These are phyloP conservation scores for Otus sunia DNA, from an alignment of 2,113 vertebrate species.

Conservation along the genomic window DNA sequence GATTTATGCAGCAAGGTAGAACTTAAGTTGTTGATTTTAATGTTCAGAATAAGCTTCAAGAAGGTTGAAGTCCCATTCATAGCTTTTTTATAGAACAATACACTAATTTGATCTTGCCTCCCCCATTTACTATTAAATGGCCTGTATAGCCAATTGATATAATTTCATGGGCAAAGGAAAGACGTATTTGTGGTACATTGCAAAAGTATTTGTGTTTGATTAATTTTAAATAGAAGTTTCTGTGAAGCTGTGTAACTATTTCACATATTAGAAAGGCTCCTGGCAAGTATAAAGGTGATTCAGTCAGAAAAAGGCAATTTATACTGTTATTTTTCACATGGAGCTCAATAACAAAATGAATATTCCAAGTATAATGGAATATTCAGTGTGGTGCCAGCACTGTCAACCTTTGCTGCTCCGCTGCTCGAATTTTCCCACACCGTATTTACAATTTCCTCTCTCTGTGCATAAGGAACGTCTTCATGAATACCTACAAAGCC, in stretches of 20 bases:
- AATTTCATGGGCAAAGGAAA: neutral
- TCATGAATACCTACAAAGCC: constrained; percentile 40
- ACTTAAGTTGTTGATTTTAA: neutral
- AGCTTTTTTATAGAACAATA: neutral
- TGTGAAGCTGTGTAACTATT: neutral
- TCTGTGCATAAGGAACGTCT: neutral
- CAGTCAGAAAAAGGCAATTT: constrained; percentile 32
- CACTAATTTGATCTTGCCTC: neutral
- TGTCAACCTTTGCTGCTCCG: neutral
- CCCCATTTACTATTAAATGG: neutral
- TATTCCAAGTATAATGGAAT: constrained; percentile 21
- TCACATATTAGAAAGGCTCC: neutral
- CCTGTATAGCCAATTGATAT: neutral
- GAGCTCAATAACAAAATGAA: neutral
- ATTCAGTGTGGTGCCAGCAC: neutral
- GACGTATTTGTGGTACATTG: neutral
- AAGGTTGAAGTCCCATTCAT: neutral
- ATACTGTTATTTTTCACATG: neutral
- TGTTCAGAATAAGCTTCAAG: neutral
- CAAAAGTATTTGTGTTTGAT: neutral
- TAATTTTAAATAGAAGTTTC: neutral
- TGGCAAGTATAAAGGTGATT: constrained; percentile 1
- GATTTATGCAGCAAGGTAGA: neutral
- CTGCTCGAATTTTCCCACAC: neutral
- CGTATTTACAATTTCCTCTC: neutral